Conservation (phyloP, 2,113 vertebrate species). For the Bufo gargarizans region DNA sequence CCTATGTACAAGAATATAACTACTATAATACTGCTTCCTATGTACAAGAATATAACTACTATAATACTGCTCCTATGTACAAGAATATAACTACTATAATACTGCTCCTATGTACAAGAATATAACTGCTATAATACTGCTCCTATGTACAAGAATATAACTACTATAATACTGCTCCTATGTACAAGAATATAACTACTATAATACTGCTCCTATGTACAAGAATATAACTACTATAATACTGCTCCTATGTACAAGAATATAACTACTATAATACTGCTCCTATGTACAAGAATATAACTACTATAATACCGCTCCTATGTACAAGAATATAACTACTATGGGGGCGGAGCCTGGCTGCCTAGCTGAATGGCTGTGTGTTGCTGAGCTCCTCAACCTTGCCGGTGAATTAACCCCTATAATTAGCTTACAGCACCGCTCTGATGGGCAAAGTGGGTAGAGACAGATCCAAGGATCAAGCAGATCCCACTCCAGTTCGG, state of each 20-base stretch:
- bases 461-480: no score
- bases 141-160: not conserved
- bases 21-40: not conserved
- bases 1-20: slow-evolving; percentile 1
- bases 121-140: slow-evolving; percentile 1
- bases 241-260: not conserved
- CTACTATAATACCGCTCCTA: not conserved
- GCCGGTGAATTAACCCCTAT: no score
- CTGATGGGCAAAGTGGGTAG: no score
- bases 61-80: not conserved
- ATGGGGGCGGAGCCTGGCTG: no score
- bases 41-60: not conserved
- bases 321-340: not conserved
- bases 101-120: not conserved
- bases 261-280: slow-evolving; percentile 4
- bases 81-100: no score
- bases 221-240: slow-evolving; percentile 6
- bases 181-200: not conserved
- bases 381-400: no score
- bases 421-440: no score
- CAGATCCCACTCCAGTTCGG: no score
- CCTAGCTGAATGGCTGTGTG: no score
- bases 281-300: not conserved
- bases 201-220: not conserved
- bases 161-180: not conserved